Evolutionary conservation across 2,113 vertebrate genomes (phyloP), one percentile per base, ranked within the genome.

Genomic region (Rana temporaria): DNA sequence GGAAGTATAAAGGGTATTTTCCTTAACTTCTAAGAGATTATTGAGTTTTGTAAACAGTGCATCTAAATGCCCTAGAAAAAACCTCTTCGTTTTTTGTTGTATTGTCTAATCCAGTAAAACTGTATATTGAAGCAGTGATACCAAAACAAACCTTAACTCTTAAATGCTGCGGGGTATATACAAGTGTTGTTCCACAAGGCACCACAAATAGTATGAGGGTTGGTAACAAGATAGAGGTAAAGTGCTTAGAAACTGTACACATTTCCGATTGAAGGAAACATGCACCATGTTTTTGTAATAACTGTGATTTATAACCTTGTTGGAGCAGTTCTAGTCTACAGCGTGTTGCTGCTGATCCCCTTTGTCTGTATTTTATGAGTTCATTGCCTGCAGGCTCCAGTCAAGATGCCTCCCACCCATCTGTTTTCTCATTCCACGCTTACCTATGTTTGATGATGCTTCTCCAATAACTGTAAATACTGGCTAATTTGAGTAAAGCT

Each of bases 101-200:
- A 48, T 6, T 42, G 11, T 32, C 20, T 65, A 82, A 66, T 15
- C 79, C 70, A 48, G 18, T 62, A 74, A 66, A 26, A 66, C 24
- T 56, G 20, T 71, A 66, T 72, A 72, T 30, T 52, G 57, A 72
- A 69, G 55, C 34, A 24, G 8, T 67, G 52, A 71, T 70, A 81
- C 57, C 79, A 63, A 81, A 81, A 81, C 79, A 81, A 81, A 55
- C 57, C 53, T 64, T 79, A 48, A 69, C 65, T 55, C 60, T 26
- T 4, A 26, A 81, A 26, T 42, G 59, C 69, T 57, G 62, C 60
- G 66, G 69, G 79, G 48, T 2, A 18, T 19, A 11, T 38, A 19
- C 57, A 1, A 53, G 59, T 48, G 34, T 1, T 66, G 30, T 17
- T 38, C 1, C 9, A 19, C 26, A 22, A 64, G 26, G 4, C 1